phyloP scores from a whole-genome alignment of 2,888 invertebrate genomes.

The Nudaria mundana region DNA sequence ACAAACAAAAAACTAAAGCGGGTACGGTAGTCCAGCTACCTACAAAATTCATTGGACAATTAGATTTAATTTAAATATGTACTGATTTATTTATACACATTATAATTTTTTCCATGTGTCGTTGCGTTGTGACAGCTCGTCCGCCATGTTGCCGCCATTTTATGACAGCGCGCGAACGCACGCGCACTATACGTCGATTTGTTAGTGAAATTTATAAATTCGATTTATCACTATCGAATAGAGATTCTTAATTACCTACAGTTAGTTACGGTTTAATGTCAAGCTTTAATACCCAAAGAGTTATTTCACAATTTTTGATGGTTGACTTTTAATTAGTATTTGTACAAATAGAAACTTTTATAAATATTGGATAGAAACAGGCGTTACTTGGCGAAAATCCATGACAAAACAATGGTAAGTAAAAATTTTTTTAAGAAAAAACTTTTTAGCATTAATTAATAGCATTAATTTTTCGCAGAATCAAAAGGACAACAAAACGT shows the following conservation, averaged over 20 bases:
- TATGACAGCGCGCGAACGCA: slow-evolving; percentile 11
- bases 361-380: too few species aligned
- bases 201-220: slow-evolving; percentile 11
- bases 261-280: slow-evolving; percentile 12
- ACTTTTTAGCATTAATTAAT: too few species aligned
- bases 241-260: slow-evolving; percentile 23
- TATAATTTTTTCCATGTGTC: slow-evolving; percentile 14
- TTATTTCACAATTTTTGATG: background rate
- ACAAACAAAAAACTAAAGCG: slow-evolving; percentile 34
- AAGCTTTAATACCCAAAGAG: slow-evolving; percentile 1
- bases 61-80: slow-evolving; percentile 28
- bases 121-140: slow-evolving; percentile 17
- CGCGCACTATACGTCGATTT: slow-evolving; percentile 18
- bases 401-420: too few species aligned
- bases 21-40: slow-evolving; percentile 51
- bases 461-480: too few species aligned
- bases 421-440: too few species aligned
- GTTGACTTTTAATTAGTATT: slow-evolving; percentile 1
- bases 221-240: slow-evolving; percentile 18
- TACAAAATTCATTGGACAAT: slow-evolving; percentile 29
- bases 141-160: slow-evolving; percentile 27
- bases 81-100: slow-evolving; percentile 35
- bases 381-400: too few species aligned
- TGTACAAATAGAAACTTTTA: slow-evolving; percentile 3
- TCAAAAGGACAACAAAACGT: too few species aligned